Conservation (phyloP, 1,140 invertebrate species). For the Solenopsis fugax region DNA sequence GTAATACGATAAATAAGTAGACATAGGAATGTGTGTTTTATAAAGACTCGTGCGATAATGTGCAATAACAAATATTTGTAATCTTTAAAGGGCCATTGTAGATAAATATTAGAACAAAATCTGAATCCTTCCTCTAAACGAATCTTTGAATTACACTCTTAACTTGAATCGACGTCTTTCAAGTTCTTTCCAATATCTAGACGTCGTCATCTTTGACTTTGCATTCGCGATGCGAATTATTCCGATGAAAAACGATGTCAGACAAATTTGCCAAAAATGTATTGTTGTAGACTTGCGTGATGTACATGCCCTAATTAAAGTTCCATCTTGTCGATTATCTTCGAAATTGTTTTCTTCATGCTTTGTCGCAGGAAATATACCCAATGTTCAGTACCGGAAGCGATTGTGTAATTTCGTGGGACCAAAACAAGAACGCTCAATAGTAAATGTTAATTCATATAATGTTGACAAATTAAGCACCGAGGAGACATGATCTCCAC, state of each 20-base stretch:
- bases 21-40: slow-evolving; percentile 18
- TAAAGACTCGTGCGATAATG: slow-evolving; percentile 51
- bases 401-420: slow-evolving; percentile 80
- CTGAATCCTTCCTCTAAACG: slow-evolving; percentile 56
- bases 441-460: slow-evolving; percentile 55
- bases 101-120: slow-evolving; percentile 15
- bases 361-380: not conserved
- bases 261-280: slow-evolving; percentile 48
- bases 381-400: slow-evolving; percentile 35
- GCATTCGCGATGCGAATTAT: slow-evolving; percentile 67
- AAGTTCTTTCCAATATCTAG: slow-evolving; percentile 65
- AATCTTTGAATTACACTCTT: slow-evolving; percentile 37
- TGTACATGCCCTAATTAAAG: not conserved
- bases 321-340: slow-evolving; percentile 24
- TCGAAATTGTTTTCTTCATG: slow-evolving; percentile 59
- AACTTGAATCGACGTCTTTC: slow-evolving; percentile 51
- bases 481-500: slow-evolving; percentile 13
- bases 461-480: slow-evolving; percentile 18
- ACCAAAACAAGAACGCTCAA: slow-evolving; percentile 74
- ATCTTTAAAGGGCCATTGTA: not conserved
- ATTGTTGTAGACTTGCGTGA: not conserved
- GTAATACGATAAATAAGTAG: slow-evolving; percentile 56
- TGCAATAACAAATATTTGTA: slow-evolving; percentile 34
- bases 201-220: slow-evolving; percentile 49
- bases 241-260: slow-evolving; percentile 70